Conservation (phyloP, 2,888 invertebrate species). For the Euzophera pinguis region DNA sequence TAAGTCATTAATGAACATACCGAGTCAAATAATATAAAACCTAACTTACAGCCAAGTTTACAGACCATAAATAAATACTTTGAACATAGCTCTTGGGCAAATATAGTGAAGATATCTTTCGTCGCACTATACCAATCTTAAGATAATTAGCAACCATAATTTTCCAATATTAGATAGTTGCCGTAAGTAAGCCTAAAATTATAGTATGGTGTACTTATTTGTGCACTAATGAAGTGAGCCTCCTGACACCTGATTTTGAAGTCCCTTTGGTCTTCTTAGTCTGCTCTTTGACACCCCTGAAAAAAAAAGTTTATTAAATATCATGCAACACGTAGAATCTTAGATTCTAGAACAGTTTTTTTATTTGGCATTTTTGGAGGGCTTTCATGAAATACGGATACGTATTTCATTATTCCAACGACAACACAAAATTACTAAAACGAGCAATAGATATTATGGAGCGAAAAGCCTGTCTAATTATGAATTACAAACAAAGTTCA, state of each 20-base stretch:
- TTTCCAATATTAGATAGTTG: slow-evolving; percentile 20
- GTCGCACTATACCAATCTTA: slow-evolving; percentile 17
- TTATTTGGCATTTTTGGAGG: too few species aligned
- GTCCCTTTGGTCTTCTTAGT: slow-evolving; percentile 71
- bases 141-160: slow-evolving; percentile 17
- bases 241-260: slow-evolving; percentile 59
- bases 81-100: not conserved
- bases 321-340: not conserved
- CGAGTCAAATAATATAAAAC: not conserved
- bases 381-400: too few species aligned
- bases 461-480: too few species aligned
- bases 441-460: too few species aligned
- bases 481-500: too few species aligned
- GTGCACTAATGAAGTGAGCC: slow-evolving; percentile 68
- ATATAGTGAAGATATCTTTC: slow-evolving; percentile 7
- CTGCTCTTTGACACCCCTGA: slow-evolving; percentile 72
- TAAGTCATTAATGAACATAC: not conserved
- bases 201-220: slow-evolving; percentile 50
- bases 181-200: slow-evolving; percentile 22
- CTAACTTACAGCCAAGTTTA: not conserved
- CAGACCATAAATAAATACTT: not conserved
- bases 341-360: too few species aligned
- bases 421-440: too few species aligned
- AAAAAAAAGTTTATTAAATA: slow-evolving; percentile 24
- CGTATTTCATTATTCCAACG: too few species aligned